phyloP scores from a whole-genome alignment of 2,888 invertebrate species.

The Pardosa pseudoannulata region DNA sequence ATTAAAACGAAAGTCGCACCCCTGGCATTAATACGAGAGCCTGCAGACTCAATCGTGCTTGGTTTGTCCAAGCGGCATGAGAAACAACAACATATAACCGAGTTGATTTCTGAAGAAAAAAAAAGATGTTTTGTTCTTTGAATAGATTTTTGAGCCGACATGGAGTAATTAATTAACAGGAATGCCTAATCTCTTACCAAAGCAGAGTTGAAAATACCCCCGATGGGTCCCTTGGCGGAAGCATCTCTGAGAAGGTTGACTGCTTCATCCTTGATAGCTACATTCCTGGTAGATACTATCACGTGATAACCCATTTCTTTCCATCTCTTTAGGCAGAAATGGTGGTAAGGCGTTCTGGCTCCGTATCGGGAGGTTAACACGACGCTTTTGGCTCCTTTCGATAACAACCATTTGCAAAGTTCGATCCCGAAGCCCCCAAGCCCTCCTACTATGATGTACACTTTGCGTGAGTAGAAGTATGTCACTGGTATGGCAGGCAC shows the following conservation, averaged over 20 bases:
- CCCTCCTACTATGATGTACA: constrained; percentile 83
- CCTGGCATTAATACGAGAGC: no score
- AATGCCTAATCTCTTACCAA: no score
- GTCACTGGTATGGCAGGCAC: constrained; percentile 90
- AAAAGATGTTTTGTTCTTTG: no score
- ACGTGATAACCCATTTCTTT: constrained; percentile 83
- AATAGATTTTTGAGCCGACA: no score
- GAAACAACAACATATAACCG: no score
- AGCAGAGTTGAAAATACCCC: constrained; percentile 95
- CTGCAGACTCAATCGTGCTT: no score
- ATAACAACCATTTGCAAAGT: constrained; percentile 91
- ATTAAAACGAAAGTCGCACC: no score
- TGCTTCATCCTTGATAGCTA: constrained; percentile 85
- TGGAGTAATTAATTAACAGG: no score
- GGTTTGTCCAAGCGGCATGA: no score
- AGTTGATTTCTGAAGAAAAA: no score
- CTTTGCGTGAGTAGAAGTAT: constrained; percentile 82
- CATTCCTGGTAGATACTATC: constrained; percentile 84
- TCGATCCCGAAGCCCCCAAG: constrained; percentile 98
- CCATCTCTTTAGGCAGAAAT: constrained; percentile 85
- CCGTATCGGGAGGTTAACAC: constrained; percentile 94
- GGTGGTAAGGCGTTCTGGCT: constrained; percentile 93
- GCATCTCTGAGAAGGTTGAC: constrained; percentile 83
- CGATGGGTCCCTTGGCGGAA: constrained; percentile 84
- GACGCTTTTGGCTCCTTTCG: constrained; percentile 89